Conservation (phyloP, 2,797 vertebrate genomes). For the Pygocentrus nattereri region DNA sequence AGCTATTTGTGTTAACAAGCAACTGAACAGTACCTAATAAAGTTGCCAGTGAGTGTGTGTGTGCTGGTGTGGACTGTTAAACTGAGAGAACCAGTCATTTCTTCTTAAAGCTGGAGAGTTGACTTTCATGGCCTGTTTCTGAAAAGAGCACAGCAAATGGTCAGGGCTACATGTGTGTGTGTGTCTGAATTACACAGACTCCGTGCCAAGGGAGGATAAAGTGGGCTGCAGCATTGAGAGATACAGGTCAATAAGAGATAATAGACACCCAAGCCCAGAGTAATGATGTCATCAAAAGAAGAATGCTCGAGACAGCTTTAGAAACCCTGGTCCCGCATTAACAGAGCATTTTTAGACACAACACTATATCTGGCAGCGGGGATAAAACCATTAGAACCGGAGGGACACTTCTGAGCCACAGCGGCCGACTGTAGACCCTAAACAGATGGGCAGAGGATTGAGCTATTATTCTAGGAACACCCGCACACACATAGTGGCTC, state of each 20-base stretch:
- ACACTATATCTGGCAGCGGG: background rate
- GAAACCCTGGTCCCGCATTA: background rate
- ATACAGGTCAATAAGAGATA: background rate
- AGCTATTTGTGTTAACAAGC: too few species aligned
- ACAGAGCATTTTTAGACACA: background rate
- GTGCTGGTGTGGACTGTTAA: background rate
- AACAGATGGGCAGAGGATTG: background rate
- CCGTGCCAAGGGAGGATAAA: too few species aligned
- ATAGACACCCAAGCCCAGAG: background rate
- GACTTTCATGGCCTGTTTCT: background rate
- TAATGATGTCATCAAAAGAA: conserved; percentile 1
- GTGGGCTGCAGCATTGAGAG: too few species aligned
- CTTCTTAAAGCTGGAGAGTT: background rate
- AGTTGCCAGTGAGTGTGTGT: too few species aligned
- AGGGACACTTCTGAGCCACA: conserved; percentile 7
- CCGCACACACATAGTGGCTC: background rate
- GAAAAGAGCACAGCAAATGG: background rate
- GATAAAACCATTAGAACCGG: conserved; percentile 3
- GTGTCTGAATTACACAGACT: background rate
- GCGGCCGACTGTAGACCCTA: background rate
- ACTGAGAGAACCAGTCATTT: background rate
- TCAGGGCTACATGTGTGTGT: too few species aligned
- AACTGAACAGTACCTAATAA: too few species aligned
- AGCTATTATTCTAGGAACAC: background rate
- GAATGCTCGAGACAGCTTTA: background rate